A percentile compares a stretch with the other conserved stretches of the same genome.
These are phyloP conservation scores for Pollenia angustigena DNA, from an alignment of 2,888 invertebrate species.

Conservation along the genomic window DNA sequence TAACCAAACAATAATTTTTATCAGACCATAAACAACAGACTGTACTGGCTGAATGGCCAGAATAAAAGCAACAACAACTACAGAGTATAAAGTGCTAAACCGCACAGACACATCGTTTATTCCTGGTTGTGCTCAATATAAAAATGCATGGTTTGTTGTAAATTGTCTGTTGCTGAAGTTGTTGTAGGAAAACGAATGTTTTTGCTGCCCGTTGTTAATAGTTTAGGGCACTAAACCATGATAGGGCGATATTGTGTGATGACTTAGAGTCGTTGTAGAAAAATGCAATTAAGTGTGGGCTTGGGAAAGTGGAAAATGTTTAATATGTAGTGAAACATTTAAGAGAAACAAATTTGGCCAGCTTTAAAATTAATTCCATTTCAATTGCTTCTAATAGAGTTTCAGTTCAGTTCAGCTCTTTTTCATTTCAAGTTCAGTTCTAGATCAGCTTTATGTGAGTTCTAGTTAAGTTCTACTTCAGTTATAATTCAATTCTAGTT, in stretches of 20 bases:
- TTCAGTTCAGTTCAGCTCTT: too few species aligned
- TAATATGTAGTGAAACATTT: too few species aligned
- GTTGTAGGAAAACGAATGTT: slow-evolving; percentile 24
- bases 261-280: background rate
- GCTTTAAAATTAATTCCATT: too few species aligned
- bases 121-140: slow-evolving; percentile 39
- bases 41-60: slow-evolving; percentile 13
- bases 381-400: too few species aligned
- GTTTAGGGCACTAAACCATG: slow-evolving; percentile 33
- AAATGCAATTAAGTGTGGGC: background rate
- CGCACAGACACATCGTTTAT: slow-evolving; percentile 51
- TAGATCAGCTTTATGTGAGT: too few species aligned
- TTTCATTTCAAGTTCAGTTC: too few species aligned
- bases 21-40: slow-evolving; percentile 68
- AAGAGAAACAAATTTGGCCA: too few species aligned
- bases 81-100: slow-evolving; percentile 52
- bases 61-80: background rate
- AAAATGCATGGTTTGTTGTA: slow-evolving; percentile 38
- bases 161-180: slow-evolving; percentile 1
- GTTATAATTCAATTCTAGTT: too few species aligned
- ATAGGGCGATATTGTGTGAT: background rate
- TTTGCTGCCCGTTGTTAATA: slow-evolving; percentile 11
- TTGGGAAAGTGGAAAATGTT: background rate
- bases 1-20: slow-evolving; percentile 68
- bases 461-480: too few species aligned